phyloP scores from a whole-genome alignment of 2,888 invertebrate species.

The Philaethria dido region DNA sequence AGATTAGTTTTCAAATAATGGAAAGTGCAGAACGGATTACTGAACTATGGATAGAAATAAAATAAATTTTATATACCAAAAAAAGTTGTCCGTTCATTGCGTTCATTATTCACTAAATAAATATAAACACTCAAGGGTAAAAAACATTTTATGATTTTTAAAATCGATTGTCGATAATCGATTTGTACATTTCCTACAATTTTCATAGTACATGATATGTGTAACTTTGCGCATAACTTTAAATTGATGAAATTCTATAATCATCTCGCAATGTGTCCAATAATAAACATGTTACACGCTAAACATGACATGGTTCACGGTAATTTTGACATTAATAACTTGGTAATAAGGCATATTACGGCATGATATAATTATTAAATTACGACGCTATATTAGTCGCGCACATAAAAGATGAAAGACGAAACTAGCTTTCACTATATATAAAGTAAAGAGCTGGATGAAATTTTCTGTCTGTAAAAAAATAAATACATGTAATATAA shows the following conservation, averaged over 20 bases:
- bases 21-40: background rate
- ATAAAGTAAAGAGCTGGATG: background rate
- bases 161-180: too few relatives aligned
- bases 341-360: slow-evolving; percentile 21
- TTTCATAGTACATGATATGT: slow-evolving; percentile 10
- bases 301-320: slow-evolving; percentile 17
- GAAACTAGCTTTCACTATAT: slow-evolving; percentile 28
- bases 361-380: slow-evolving; percentile 23
- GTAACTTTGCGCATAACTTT: slow-evolving; percentile 10
- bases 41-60: too few relatives aligned
- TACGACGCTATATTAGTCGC: slow-evolving; percentile 26
- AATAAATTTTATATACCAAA: too few relatives aligned
- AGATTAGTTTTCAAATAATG: background rate
- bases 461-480: background rate
- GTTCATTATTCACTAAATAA: background rate
- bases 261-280: slow-evolving; percentile 24
- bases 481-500: background rate
- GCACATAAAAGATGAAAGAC: slow-evolving; percentile 30
- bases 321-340: slow-evolving; percentile 27
- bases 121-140: slow-evolving; percentile 2
- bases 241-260: slow-evolving; percentile 34
- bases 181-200: slow-evolving; percentile 18
- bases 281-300: slow-evolving; percentile 8
- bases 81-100: too few relatives aligned
- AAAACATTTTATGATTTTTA: background rate